A percentile compares a stretch with the other conserved stretches of the same genome.
Conservation (phyloP, 2,797 vertebrate genomes). For the Heliangelus exortis region DNA sequence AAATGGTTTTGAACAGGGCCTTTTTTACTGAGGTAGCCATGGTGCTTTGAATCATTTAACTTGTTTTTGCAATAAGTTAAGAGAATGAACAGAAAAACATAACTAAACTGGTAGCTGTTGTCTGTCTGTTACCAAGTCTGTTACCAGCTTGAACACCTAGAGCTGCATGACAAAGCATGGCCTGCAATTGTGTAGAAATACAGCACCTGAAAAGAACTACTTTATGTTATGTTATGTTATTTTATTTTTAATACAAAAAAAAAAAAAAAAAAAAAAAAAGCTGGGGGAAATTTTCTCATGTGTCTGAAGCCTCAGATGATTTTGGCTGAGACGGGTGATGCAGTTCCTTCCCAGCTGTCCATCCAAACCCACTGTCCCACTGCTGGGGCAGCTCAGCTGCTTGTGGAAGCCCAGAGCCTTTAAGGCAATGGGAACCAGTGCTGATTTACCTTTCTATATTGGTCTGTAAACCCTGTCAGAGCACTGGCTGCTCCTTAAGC, state of each 20-base stretch:
- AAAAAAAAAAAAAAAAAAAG: not conserved
- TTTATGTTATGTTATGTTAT: not conserved
- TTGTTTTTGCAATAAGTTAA: not conserved
- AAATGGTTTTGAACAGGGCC: not conserved
- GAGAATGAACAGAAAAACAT: not conserved
- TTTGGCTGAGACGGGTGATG: not conserved
- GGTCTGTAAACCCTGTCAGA: not conserved
- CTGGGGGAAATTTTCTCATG: accelerated
- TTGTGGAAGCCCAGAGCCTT: not conserved
- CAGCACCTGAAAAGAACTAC: not conserved
- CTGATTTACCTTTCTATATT: not conserved
- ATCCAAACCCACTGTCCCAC: too few relatives aligned
- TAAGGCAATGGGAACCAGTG: not conserved
- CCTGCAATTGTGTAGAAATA: not conserved
- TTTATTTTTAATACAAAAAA: not conserved
- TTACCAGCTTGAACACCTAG: not conserved
- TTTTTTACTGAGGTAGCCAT: not conserved
- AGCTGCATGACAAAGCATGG: not conserved
- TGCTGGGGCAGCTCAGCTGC: not conserved
- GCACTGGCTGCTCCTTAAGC: accelerated
- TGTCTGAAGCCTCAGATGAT: not conserved
- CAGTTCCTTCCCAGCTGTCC: not conserved
- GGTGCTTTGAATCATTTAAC: not conserved
- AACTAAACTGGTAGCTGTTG: not conserved
- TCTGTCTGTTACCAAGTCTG: not conserved